A percentile compares a stretch with the other conserved stretches of the same genome.
phyloP scores from a whole-genome alignment of 2,113 vertebrate species.

The Desmodus rotundus region DNA sequence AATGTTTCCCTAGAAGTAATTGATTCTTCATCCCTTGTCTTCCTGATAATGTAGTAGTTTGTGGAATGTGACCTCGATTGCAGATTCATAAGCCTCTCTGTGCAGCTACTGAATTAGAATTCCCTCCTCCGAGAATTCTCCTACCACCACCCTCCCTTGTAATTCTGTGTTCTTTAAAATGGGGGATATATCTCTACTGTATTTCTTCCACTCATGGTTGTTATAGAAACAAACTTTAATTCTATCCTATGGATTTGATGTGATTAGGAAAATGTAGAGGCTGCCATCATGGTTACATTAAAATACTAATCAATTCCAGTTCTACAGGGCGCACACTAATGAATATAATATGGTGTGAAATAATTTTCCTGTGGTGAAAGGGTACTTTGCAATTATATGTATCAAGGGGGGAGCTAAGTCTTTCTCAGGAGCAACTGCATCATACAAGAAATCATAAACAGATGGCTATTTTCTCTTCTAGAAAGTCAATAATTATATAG shows the following conservation, averaged over 20 bases:
- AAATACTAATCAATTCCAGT: constrained; percentile 44
- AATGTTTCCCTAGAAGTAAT: not conserved
- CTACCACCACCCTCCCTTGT: not conserved
- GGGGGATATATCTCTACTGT: not conserved
- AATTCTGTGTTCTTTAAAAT: not conserved
- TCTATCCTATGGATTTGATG: not conserved
- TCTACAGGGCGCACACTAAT: not conserved
- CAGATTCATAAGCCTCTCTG: not conserved
- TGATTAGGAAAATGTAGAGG: not conserved
- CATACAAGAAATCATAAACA: not conserved
- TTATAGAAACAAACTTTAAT: not conserved
- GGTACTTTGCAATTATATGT: constrained; percentile 21
- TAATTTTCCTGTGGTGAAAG: constrained; percentile 19
- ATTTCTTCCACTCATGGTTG: not conserved
- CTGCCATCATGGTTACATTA: not conserved
- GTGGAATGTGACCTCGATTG: not conserved
- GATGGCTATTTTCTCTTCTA: constrained; percentile 26
- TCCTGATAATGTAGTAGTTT: not conserved
- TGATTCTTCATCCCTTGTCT: not conserved
- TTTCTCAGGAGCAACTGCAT: not conserved
- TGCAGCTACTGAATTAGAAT: not conserved
- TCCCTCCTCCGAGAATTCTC: not conserved
- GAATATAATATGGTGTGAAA: not conserved
- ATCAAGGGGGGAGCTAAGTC: not conserved
- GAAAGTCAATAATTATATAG: not conserved